Evolutionary conservation across 2,888 invertebrate species (phyloP).

Genomic region (Timandra comae): DNA sequence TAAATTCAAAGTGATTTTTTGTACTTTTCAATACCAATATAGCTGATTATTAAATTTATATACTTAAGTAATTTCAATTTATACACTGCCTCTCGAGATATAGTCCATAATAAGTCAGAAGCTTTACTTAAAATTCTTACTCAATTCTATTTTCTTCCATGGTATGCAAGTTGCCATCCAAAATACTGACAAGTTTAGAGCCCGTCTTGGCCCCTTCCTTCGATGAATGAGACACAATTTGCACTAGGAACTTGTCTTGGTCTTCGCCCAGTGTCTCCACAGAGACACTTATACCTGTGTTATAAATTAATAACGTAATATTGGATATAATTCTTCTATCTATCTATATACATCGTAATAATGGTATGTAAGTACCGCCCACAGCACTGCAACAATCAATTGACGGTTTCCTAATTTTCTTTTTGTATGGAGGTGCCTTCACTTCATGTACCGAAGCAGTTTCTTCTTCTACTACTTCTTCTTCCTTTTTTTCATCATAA

Average conservation of each 20-base stretch:
- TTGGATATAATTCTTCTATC: no score
- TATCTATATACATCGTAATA: not conserved
- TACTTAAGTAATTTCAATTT: no score
- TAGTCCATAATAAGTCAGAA: no score
- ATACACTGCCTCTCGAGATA: no score
- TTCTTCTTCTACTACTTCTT: slow-evolving; percentile 14
- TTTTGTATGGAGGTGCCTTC: slow-evolving; percentile 41
- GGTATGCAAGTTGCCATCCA: slow-evolving; percentile 78
- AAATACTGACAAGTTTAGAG: slow-evolving; percentile 76
- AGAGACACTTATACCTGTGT: slow-evolving; percentile 56
- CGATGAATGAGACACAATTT: slow-evolving; percentile 77
- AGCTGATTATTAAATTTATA: no score
- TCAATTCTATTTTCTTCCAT: slow-evolving; percentile 80
- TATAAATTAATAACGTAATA: slow-evolving; percentile 1
- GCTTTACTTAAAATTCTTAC: slow-evolving; percentile 50
- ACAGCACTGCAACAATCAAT: slow-evolving; percentile 68
- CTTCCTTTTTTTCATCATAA: slow-evolving; percentile 26
- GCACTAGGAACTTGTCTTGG: slow-evolving; percentile 74
- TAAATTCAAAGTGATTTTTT: no score
- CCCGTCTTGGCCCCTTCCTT: slow-evolving; percentile 75
- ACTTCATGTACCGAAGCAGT: no score
- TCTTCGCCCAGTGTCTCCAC: slow-evolving; percentile 66
- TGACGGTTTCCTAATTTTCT: slow-evolving; percentile 47
- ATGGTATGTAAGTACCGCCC: no score
- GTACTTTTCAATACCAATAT: no score